Base-by-base conservation (phyloP, 2,797 vertebrate genomes). In the Mus spretus region DNA sequence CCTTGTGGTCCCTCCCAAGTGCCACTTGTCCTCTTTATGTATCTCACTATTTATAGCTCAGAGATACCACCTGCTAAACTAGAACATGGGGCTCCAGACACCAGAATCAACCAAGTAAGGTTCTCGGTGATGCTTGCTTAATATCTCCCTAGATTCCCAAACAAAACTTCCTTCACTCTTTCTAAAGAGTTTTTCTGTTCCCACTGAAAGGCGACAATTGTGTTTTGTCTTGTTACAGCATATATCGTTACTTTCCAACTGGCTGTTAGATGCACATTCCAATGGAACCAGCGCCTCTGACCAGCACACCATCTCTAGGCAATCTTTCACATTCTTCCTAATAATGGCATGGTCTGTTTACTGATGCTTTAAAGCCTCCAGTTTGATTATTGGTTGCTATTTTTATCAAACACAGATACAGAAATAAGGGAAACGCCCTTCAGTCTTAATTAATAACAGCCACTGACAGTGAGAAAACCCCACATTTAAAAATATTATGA, bases 361-460 rank as follows among this genome's bases (percentile, higher is more conserved):
- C 53, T n/a, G 53, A 92, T 15, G 70, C 37, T 44, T 44, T 26
- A 9, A 78, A 37, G 72, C 5, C 78, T 89, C 47, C 24, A 77
- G 63, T 28, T 31, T 7, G 6, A 74, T 65, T 91, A 90, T 70
- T 28, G 90, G 31, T 94, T 97, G 59, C 22, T 61, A 24, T 26
- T 94, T 96, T 94, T 92, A 34, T 59, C 50, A 83, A 90, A 93
- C 57, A 72, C 28, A 61, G 78, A 4, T 31, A 87, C 19, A 83
- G 28, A 65, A 88, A 31, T 37, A 92, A 95, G 22, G 53, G n/a
- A 96, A 96, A 95, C 28, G 11, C 44, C 70, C 59, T 78, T 92
- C 63, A 89, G 57, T 28, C 65, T 90, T 81, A 80, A 74, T 81
- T 89, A 94, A 92, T 92, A 92, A 93, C 19, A 93, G 28, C 37